Percentiles rank a stretch among this genome's conserved stretches.
These are phyloP conservation scores for Ostrea denselamellosa DNA, from an alignment of 1,140 invertebrate species.

Conservation along the genomic window DNA sequence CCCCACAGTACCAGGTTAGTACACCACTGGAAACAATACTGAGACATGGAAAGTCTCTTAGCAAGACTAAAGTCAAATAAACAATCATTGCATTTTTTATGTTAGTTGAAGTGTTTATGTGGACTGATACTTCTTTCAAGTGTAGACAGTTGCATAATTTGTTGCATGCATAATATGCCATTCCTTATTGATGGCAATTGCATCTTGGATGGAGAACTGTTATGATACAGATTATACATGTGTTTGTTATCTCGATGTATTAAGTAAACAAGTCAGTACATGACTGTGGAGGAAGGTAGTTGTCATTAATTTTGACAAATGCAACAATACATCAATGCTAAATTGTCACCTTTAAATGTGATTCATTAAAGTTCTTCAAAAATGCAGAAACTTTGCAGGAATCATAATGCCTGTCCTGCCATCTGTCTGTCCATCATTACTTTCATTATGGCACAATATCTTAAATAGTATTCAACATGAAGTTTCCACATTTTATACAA, in stretches of 20 bases:
- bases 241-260: background rate
- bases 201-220: background rate
- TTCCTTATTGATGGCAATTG: background rate
- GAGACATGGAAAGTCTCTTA: background rate
- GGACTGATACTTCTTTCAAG: background rate
- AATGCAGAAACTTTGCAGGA: too few relatives aligned
- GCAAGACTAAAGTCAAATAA: background rate
- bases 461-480: too few relatives aligned
- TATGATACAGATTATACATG: background rate
- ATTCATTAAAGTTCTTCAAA: too few relatives aligned
- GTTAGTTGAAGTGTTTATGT: background rate
- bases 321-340: background rate
- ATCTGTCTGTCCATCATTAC: too few relatives aligned
- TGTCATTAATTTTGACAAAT: constrained; percentile 13
- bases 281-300: background rate
- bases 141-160: background rate
- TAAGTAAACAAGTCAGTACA: too few relatives aligned
- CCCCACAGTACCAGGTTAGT: constrained; percentile 7
- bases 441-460: too few relatives aligned
- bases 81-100: background rate
- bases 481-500: too few relatives aligned
- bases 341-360: background rate
- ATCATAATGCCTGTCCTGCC: too few relatives aligned
- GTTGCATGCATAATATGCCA: background rate
- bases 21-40: background rate